Evolutionary conservation across 2,113 vertebrate species (phyloP).

Genomic region (Tonatia bakeri): DNA sequence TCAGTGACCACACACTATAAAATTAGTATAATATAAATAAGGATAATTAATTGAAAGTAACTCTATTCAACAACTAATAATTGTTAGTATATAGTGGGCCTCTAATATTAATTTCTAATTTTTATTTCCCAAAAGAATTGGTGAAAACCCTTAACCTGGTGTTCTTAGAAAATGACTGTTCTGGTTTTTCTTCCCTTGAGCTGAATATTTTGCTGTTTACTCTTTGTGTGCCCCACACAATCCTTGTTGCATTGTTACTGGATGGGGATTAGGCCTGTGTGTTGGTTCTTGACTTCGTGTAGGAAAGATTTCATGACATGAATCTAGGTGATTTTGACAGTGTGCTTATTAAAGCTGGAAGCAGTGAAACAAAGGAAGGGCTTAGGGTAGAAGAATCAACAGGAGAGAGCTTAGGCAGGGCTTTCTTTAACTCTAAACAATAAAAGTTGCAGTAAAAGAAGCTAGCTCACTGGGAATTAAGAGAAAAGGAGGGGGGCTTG

Average conservation of each 20-base stretch:
- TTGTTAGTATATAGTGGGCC: background rate
- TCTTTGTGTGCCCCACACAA: background rate
- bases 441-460: too few species aligned
- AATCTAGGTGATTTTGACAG: too few species aligned
- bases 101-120: conserved; percentile 41
- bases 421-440: too few species aligned
- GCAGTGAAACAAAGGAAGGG: too few species aligned
- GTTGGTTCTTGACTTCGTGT: too few species aligned
- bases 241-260: background rate
- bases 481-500: too few species aligned
- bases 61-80: background rate
- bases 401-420: too few species aligned
- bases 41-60: background rate
- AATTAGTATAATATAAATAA: conserved; percentile 12
- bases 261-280: too few species aligned
- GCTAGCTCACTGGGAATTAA: too few species aligned
- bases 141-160: background rate
- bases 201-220: background rate
- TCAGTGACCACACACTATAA: background rate
- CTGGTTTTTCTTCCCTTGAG: background rate
- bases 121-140: background rate
- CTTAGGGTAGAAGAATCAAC: too few species aligned
- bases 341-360: too few species aligned
- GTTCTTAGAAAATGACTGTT: conserved; percentile 6
- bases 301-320: too few species aligned